Percentiles rank a stretch among this genome's conserved stretches.
Evolutionary conservation across 2,113 vertebrate genomes (phyloP).

Genomic region (Ameiurus melas): DNA sequence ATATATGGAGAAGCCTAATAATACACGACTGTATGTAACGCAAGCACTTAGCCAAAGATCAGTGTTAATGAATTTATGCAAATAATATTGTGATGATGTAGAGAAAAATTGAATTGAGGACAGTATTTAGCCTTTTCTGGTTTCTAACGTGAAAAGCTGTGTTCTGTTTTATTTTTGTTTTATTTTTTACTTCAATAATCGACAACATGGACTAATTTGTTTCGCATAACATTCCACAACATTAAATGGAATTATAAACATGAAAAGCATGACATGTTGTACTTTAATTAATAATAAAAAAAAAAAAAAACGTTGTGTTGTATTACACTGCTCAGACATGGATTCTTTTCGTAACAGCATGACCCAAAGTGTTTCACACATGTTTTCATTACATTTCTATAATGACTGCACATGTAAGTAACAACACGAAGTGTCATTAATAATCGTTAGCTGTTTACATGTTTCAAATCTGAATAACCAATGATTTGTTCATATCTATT

Average conservation of each 20-base stretch:
- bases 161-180: too few relatives aligned
- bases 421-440: not conserved
- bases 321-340: not conserved
- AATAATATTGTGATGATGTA: not conserved
- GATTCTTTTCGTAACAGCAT: not conserved
- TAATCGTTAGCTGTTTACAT: not conserved
- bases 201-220: too few relatives aligned
- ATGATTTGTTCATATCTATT: slow-evolving; percentile 1
- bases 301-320: not conserved
- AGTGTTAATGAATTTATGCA: not conserved
- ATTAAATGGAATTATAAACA: not conserved
- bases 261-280: not conserved
- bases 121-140: too few relatives aligned
- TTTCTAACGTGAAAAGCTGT: too few relatives aligned
- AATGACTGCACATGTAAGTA: not conserved
- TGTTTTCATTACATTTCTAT: not conserved
- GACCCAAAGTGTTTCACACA: not conserved
- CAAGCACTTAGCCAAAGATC: not conserved
- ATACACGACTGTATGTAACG: not conserved
- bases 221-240: not conserved
- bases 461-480: not conserved
- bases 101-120: not conserved
- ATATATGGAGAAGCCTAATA: not conserved
- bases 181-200: too few relatives aligned
- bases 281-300: not conserved